Evolutionary conservation across 2,113 vertebrate genomes (phyloP).

Genomic region (Plecturocebus donacophilus): DNA sequence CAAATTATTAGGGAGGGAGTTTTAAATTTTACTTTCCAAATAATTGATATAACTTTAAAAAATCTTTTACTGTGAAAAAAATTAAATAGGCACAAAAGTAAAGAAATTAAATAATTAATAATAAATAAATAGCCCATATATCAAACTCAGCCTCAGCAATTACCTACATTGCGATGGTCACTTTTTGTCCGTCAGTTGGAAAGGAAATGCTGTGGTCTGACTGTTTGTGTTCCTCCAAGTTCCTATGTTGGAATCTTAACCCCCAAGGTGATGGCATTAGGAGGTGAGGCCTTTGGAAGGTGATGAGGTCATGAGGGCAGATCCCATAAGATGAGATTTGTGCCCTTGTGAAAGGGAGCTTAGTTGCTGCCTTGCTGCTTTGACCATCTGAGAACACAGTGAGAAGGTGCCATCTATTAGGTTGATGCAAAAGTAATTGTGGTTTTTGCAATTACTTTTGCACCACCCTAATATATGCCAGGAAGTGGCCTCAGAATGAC

Average conservation of each 20-base stretch:
- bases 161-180: accelerated
- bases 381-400: accelerated
- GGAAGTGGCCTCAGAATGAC: background rate
- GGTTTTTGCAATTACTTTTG: too few species aligned
- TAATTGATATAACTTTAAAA: background rate
- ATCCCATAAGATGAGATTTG: background rate
- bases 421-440: too few species aligned
- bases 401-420: background rate
- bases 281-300: background rate
- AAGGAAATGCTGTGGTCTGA: too few species aligned
- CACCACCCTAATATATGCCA: background rate
- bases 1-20: background rate
- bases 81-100: background rate
- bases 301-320: background rate
- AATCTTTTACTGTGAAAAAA: background rate
- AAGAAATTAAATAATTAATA: background rate
- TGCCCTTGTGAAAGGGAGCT: too few species aligned
- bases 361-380: background rate
- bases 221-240: too few species aligned
- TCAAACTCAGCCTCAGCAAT: background rate
- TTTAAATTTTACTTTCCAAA: background rate
- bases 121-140: background rate
- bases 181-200: too few species aligned
- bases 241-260: background rate
- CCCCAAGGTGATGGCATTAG: too few species aligned